Base-by-base conservation (phyloP, 2,113 vertebrate species). In the Epinephelus fuscoguttatus region DNA sequence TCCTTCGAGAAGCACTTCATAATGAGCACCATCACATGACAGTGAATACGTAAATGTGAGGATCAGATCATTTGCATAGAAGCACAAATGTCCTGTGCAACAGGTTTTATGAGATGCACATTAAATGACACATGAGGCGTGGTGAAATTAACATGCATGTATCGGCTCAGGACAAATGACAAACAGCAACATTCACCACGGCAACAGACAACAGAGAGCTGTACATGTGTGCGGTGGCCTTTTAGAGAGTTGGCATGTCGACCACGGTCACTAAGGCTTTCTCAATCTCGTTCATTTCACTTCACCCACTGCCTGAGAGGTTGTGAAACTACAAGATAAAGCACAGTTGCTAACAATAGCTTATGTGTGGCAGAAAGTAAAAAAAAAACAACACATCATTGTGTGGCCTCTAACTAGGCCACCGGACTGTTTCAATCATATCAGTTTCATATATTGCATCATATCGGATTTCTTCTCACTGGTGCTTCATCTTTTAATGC, bases 321-420 rank as follows among this genome's bases (percentile, higher is more conserved):
- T 92, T 87, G 86, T 81, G 90, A 87, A 92, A 93, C 69, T 55
- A 6, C 55, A 23, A 81, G 89, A 93, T 92, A 91, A 74, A 91
- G 90, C 86, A 91, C 82, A 84, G 3, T 60, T 13, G 21, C 45
- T 27, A 72, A 88, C 78, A 88, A 84, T 82, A 69, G 80, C 70
- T 30, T 37, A 19, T 67, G 49, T 60, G n/a, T 75, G 66, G 55
- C 47, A 66, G 56, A 63, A 75, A 59, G 60, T 66, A 14, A 17
- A 50, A 21, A 55, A 27, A 49, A 19, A 45, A 56, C 77, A 61
- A 49, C 18, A 70, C 18, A 73, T 12, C 37, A 45, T 13, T 74
- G 63, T 82, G 50, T 83, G 19, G 8, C 40, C 19, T 71, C 64
- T 18, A 66, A 60, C 21, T 56, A 3, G 5, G 67, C 30, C 12